These are phyloP conservation scores for Aurelia sp. DNA, from an alignment of 30 jellyfish, hydroid and myxozoan genomes.

Conservation along the genomic window DNA sequence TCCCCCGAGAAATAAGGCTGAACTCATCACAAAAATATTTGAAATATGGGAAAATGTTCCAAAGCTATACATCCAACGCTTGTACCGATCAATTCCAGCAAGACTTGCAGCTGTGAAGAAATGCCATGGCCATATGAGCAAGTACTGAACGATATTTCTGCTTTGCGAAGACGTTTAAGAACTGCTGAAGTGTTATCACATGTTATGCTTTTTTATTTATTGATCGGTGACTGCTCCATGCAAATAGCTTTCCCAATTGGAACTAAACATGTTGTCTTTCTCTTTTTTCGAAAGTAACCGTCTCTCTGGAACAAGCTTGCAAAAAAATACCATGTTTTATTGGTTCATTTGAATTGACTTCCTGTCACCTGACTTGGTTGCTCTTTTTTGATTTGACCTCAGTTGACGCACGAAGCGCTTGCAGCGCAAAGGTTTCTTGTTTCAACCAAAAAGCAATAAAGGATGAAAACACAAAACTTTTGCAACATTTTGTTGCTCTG, in stretches of 20 bases:
- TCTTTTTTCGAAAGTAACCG: too few relatives aligned
- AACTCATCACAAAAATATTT: conserved; percentile 19
- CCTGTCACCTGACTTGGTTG: conserved; percentile 24
- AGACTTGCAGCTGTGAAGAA: conserved; percentile 24
- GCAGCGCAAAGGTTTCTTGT: neutral
- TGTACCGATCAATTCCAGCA: conserved; percentile 17
- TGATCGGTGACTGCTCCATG: neutral
- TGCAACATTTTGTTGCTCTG: neutral
- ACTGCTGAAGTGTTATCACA: conserved; percentile 2
- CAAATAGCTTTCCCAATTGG: too few relatives aligned
- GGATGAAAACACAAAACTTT: neutral
- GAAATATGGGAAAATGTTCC: conserved; percentile 51
- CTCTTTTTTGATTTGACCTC: neutral
- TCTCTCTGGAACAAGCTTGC: neutral
- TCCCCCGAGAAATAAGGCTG: conserved; percentile 19
- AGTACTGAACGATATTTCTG: conserved; percentile 30
- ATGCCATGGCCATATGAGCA: conserved; percentile 31
- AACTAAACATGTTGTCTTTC: too few relatives aligned
- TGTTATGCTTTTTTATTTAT: neutral
- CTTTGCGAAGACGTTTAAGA: neutral
- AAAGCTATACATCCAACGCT: neutral
- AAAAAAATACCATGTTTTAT: neutral
- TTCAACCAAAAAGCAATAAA: neutral
- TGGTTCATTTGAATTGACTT: neutral
- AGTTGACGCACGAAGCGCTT: neutral